Conservation (phyloP, 2,113 vertebrate species). For the Salvelinus alpinus region DNA sequence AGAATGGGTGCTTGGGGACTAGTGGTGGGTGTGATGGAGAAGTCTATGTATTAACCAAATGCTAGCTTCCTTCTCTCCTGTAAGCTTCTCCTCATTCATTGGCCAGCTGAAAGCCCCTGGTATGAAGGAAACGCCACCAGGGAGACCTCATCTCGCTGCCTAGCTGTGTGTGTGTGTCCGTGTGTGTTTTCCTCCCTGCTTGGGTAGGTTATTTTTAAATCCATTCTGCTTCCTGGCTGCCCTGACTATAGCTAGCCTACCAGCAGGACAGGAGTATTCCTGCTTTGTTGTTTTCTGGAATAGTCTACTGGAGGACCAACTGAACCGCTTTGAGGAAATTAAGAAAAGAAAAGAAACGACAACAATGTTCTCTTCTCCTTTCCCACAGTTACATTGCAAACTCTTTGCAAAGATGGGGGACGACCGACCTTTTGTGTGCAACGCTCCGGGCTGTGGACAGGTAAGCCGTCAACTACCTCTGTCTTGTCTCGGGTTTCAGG, state of each 20-base stretch:
- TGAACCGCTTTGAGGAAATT: slow-evolving; percentile 31
- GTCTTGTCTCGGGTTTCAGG: slow-evolving; percentile 38
- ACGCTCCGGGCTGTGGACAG: slow-evolving; percentile 94
- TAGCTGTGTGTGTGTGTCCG: background rate
- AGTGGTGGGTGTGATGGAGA: slow-evolving; percentile 8
- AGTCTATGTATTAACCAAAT: slow-evolving; percentile 59
- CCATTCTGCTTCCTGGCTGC: slow-evolving; percentile 63
- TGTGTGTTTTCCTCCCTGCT: slow-evolving; percentile 68
- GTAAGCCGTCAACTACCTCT: slow-evolving; percentile 73
- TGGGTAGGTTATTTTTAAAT: slow-evolving; percentile 76
- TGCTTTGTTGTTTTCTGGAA: slow-evolving; percentile 58
- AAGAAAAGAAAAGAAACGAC: slow-evolving; percentile 39
- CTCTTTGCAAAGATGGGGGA: slow-evolving; percentile 91
- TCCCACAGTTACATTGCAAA: slow-evolving; percentile 78
- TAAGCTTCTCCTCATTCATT: slow-evolving; percentile 68
- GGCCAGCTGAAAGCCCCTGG: slow-evolving; percentile 60
- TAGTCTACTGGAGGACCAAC: no score
- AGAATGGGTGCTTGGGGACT: background rate
- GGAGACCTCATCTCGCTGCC: slow-evolving; percentile 74
- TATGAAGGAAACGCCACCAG: slow-evolving; percentile 77
- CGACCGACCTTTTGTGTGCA: slow-evolving; percentile 97
- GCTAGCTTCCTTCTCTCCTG: slow-evolving; percentile 43
- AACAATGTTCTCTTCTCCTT: slow-evolving; percentile 76
- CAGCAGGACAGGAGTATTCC: slow-evolving; percentile 60
- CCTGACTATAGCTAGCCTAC: slow-evolving; percentile 57